Percentiles rank a stretch among this genome's conserved stretches.
Evolutionary conservation across 2,113 vertebrate genomes (phyloP).

Genomic region (Fulica atra): DNA sequence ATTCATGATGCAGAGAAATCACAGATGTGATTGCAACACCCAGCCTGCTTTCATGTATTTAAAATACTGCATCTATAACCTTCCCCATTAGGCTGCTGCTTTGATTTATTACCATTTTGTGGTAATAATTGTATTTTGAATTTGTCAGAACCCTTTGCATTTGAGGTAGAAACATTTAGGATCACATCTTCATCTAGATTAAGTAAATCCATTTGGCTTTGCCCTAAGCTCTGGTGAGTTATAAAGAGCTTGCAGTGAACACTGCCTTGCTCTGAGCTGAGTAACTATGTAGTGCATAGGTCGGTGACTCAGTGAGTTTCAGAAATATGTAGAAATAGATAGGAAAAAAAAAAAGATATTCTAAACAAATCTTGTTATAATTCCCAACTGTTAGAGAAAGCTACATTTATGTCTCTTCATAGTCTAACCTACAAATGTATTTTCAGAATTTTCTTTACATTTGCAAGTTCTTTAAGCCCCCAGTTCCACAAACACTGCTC

Average conservation of each 20-base stretch:
- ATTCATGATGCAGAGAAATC: not conserved
- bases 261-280: constrained; percentile 26
- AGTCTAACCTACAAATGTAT: not conserved
- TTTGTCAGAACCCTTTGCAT: not conserved
- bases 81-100: not conserved
- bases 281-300: constrained; percentile 30
- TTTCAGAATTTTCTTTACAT: not conserved
- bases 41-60: not conserved
- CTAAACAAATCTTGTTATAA: not conserved
- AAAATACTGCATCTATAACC: not conserved
- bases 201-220: not conserved
- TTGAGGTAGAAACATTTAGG: not conserved
- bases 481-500: not conserved
- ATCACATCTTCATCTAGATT: not conserved
- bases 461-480: not conserved
- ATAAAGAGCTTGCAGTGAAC: constrained; percentile 41
- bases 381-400: not conserved
- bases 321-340: constrained; percentile 28
- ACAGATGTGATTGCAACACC: not conserved
- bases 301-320: constrained; percentile 43
- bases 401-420: not conserved
- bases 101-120: not conserved
- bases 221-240: not conserved
- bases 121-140: not conserved
- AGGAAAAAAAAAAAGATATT: not conserved